Base-by-base conservation (phyloP, 2,888 invertebrate genomes). In the Leptinotarsa haldemani region DNA sequence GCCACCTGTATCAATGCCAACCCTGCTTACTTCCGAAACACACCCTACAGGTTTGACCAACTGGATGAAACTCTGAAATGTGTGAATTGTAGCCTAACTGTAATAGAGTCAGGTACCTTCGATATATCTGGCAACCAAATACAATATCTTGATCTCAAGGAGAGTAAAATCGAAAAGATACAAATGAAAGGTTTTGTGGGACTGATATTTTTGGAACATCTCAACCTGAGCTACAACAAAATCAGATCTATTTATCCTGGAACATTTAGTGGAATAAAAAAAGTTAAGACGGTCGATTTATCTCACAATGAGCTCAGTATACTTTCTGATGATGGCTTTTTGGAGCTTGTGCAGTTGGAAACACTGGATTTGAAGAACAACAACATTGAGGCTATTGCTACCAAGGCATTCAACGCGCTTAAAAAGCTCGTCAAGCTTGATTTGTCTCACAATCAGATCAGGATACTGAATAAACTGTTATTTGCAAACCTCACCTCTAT, bases 41-140 rank as follows among this genome's bases (percentile, higher is more conserved):
- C 87, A n/a, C 79, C 81, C 5, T 87, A 87, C 77, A 78, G 86
- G 74, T 87, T 87, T 74, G 87, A 87, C 76, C 86, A 86, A 73
- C 79, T 87, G 58, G 87, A 87, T 78, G 87, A 87, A 80, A 86
- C 86, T 1, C 77, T 87, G 1, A 79, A 81, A 20, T 87, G 87
- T 73, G 40, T 84, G 4, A 85, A 85, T 68, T 87, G 87, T 77
- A 82, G 79, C 46, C 74, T 87, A 40, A 79, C 80, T 12, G 80
- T 74, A 1, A 78, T 87, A 15, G 85, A 85, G 47, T 70, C 83
- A 3, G 84, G 84, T 48, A 84, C 84, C 1, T 87, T 87, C 72
- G 87, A 87, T 78, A 83, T 87, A 64, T 83, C 86, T 9, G 87
- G 86, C 15, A 87, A 87, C 72, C 85, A 85, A 76, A 86, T 87